Percentiles rank a stretch among this genome's conserved stretches.
phyloP scores from a whole-genome alignment of 2,888 invertebrate genomes.

The Liodrosophila aerea region DNA sequence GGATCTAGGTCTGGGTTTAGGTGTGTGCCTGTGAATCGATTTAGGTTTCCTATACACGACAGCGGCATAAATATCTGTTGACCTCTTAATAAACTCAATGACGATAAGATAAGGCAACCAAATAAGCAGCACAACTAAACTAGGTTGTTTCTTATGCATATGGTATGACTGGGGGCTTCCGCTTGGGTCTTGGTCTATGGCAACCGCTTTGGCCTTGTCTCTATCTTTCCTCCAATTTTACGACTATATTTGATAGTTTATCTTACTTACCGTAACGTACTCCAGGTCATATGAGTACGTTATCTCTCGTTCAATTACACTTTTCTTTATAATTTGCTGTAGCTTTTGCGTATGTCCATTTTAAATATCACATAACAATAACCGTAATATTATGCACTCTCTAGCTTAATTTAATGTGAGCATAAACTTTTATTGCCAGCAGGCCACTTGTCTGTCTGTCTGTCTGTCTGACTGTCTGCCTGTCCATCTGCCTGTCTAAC shows the following conservation, averaged over 20 bases:
- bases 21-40: slow-evolving; percentile 17
- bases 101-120: slow-evolving; percentile 60
- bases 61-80: slow-evolving; percentile 35
- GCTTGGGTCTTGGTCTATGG: background rate
- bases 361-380: slow-evolving; percentile 1
- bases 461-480: no score
- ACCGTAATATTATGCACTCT: slow-evolving; percentile 8
- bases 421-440: slow-evolving; percentile 9
- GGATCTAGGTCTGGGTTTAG: slow-evolving; percentile 5
- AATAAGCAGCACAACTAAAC: no score
- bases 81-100: slow-evolving; percentile 47
- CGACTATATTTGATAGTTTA: slow-evolving; percentile 1
- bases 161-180: no score
- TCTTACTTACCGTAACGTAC: slow-evolving; percentile 27
- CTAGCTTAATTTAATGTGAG: slow-evolving; percentile 14
- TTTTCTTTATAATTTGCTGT: background rate
- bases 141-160: no score
- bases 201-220: slow-evolving; percentile 18
- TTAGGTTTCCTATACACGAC: slow-evolving; percentile 31
- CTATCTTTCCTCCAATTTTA: background rate
- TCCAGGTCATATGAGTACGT: slow-evolving; percentile 60
- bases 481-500: no score
- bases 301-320: background rate
- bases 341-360: background rate
- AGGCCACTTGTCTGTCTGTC: no score